Conservation (phyloP, 2,888 invertebrate genomes). For the Erebia ligea region DNA sequence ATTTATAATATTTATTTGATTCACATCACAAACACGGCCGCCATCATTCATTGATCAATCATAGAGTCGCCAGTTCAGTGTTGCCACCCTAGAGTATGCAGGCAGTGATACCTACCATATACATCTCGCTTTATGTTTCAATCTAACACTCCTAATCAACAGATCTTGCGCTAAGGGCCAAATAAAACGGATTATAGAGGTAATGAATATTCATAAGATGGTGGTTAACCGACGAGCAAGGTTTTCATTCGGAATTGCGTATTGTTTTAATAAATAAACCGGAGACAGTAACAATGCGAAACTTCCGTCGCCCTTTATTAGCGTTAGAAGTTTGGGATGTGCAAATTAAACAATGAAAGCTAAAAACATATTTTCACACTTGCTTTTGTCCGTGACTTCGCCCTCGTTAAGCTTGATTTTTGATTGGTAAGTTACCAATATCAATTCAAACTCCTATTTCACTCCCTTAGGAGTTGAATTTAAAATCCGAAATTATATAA, state of each 20-base stretch:
- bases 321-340: not conserved
- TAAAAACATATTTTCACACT: not conserved
- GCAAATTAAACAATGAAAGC: not conserved
- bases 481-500: too few relatives aligned
- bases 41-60: too few relatives aligned
- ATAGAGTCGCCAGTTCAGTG: too few relatives aligned
- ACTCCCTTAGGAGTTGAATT: too few relatives aligned
- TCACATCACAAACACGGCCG: too few relatives aligned
- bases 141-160: not conserved
- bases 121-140: too few relatives aligned
- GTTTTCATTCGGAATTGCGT: slow-evolving; percentile 21
- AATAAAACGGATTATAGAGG: slow-evolving; percentile 31
- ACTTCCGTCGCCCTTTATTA: slow-evolving; percentile 12
- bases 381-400: not conserved
- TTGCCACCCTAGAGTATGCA: too few relatives aligned
- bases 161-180: slow-evolving; percentile 8
- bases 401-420: too few relatives aligned
- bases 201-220: slow-evolving; percentile 33
- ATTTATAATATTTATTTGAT: too few relatives aligned
- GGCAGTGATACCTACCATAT: too few relatives aligned
- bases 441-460: too few relatives aligned
- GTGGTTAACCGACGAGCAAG: slow-evolving; percentile 17
- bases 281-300: slow-evolving; percentile 6
- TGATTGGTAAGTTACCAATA: too few relatives aligned
- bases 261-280: slow-evolving; percentile 24